Base-by-base conservation (phyloP, 2,888 invertebrate species). In the Acrobeloides nanus region DNA sequence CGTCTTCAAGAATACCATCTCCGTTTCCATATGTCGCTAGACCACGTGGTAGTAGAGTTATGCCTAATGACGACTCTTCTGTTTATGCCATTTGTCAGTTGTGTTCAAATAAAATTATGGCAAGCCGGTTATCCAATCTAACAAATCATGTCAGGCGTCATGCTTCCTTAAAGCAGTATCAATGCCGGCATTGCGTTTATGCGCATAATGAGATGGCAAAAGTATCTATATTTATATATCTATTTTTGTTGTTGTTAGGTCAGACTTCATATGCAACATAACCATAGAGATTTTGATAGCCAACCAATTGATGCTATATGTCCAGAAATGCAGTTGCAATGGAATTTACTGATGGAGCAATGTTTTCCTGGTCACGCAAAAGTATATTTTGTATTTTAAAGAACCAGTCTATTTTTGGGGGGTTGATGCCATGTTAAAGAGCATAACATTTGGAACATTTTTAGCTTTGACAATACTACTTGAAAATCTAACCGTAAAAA, bases 121-220 rank as follows among this genome's bases (percentile, higher is more conserved):
- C 59, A 8, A 58, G 55, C n/a, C 59, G 64, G 10, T 38, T 61
- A 15, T 55, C 59, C 27, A 55, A 60, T 32, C 38, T 67, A 31
- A 52, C 53, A 26, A 65, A 58, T 40, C 67, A 67, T 41, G 62
- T 65, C 12, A 48, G 53, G 6, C 59, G 60, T 6, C 67, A 67
- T 26, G 59, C 64, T 7, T 37, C 44, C 3, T 23, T 64, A 32
- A 66, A 66, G 41, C 63, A 62, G 48, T 67, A 57, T 39, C 50
- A 56, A 26, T 64, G 64, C 47, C 38, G 50, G n/a, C 48, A 66
- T 37, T 67, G 67, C 48, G 41, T 38, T 3, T 67, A 64, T 42
- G 52, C 47, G 20, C 64, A 63, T 46, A 65, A 65, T 47, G 63
- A 57, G 34, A 56, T 55, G 51, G 59, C 57, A 1, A 64, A 63